Percentiles rank a stretch among this genome's conserved stretches.
These are phyloP conservation scores for Gonatopus flavifemur DNA, from an alignment of 1,140 invertebrate species.

Conservation along the genomic window DNA sequence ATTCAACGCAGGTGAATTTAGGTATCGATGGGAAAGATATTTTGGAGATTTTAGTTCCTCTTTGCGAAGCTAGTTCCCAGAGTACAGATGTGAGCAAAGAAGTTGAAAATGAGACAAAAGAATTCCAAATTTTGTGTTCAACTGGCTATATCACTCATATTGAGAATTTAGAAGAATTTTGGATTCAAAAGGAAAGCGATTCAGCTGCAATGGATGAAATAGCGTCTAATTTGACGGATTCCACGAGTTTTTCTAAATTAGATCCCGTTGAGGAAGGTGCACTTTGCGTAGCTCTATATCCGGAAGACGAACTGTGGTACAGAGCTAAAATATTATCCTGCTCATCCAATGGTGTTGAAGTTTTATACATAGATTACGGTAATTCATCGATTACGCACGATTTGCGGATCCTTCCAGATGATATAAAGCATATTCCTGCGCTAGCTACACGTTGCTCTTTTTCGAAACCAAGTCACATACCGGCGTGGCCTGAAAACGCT, in stretches of 20 bases:
- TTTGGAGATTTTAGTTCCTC: conserved; percentile 58
- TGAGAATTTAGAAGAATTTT: conserved; percentile 64
- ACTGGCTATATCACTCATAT: conserved; percentile 58
- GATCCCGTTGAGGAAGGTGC: conserved; percentile 56
- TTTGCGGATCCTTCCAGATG: conserved; percentile 45
- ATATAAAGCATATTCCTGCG: conserved; percentile 41
- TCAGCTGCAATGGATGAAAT: conserved; percentile 61
- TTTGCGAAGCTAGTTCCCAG: conserved; percentile 17
- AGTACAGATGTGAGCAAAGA: no score
- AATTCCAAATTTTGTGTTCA: conserved; percentile 40
- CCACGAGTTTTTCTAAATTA: conserved; percentile 55
- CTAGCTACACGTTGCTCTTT: conserved; percentile 51
- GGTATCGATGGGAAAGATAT: conserved; percentile 64
- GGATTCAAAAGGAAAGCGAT: conserved; percentile 63
- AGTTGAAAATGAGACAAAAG: conserved; percentile 25
- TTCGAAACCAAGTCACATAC: conserved; percentile 23
- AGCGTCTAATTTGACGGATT: conserved; percentile 57
- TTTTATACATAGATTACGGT: conserved; percentile 65
- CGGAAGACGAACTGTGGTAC: conserved; percentile 67
- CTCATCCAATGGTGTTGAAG: conserved; percentile 38
- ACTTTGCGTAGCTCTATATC: conserved; percentile 65
- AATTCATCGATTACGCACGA: conserved; percentile 48
- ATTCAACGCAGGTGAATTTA: conserved; percentile 68
- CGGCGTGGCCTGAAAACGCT: conserved; percentile 39
- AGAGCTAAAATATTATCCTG: conserved; percentile 55